A percentile compares a stretch with the other conserved stretches of the same genome.
Conservation (phyloP, 1,140 invertebrate species). For the Kradibia gibbosae region DNA sequence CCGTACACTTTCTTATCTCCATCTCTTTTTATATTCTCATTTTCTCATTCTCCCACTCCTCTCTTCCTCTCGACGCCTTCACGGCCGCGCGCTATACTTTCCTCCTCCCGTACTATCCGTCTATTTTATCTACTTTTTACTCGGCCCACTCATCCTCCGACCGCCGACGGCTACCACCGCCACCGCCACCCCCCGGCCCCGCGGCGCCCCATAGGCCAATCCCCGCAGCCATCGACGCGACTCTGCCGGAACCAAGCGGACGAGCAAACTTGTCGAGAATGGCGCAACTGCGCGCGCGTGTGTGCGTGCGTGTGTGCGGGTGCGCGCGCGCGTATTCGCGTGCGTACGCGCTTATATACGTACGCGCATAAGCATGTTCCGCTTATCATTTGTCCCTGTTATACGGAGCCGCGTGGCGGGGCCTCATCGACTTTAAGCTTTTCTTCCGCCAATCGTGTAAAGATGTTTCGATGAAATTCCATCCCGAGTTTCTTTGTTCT, state of each 20-base stretch:
- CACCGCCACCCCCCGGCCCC: neutral
- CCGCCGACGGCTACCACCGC: too few species aligned
- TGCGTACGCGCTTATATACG: neutral
- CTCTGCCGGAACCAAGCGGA: neutral
- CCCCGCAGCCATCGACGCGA: neutral
- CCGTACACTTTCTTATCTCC: too few species aligned
- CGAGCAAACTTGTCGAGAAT: slow-evolving; percentile 18
- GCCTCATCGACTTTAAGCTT: slow-evolving; percentile 42
- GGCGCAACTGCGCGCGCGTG: neutral
- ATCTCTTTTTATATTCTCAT: too few species aligned
- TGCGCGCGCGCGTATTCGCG: too few species aligned
- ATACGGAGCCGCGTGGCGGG: neutral
- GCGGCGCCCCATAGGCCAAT: neutral
- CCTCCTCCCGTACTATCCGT: slow-evolving; percentile 19
- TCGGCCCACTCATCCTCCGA: neutral
- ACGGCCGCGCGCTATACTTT: neutral
- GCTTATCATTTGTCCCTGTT: slow-evolving; percentile 23
- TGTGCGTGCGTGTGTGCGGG: neutral
- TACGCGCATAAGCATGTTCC: neutral
- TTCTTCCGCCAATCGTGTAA: slow-evolving; percentile 15
- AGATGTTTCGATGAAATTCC: slow-evolving; percentile 21
- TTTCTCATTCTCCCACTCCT: neutral
- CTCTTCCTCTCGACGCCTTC: neutral
- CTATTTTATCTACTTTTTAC: slow-evolving; percentile 42
- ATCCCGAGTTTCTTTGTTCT: neutral